Base-by-base conservation (phyloP, 1,140 invertebrate species). In the Xylocopa sonorina region DNA sequence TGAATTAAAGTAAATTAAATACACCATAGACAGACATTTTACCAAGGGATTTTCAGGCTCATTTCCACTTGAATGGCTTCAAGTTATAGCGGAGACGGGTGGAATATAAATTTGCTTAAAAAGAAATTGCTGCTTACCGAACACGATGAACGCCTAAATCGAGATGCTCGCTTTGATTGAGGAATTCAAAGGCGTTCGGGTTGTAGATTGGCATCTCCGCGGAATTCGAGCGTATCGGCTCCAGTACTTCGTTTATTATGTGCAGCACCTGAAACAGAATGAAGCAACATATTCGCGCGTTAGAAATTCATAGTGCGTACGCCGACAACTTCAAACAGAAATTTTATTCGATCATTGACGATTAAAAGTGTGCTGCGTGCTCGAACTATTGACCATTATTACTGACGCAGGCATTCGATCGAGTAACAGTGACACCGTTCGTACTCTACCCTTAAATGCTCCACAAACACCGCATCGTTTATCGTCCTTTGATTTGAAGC, bases 211-310 rank as follows among this genome's bases (percentile, higher is more conserved):
- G 92, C n/a, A 93, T 90, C 58, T 94, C 93, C 27, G 92, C 90
- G 10, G 94, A 92, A 51, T 94, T 94, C 3, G 94, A 93, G 78
- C 94, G 94, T 0, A 97, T 94, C 4, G 97, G 97, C 76, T 96
- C 94, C 71, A 97, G 90, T 18, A 97, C 96, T 92, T 97, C 95
- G 77, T 97, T 96, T 85, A 97, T 96, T 85, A 96, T 95, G 90
- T 97, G 97, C 72, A 97, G 92, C 32, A 97, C 95, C 96, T 97
- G 81, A 53, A 88, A 72, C 76, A 67, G 60, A 74, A 46, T 41
- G 43, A 60, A 67, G n/a, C 24, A 60, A 41, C 43, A 38, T 34
- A 16, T 34, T n/a, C 29, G 2, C 27, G 9, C 16, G 41, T 2
- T 7, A n/a, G 0, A 12, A n/a, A 34, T 34, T 34, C 1, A 38